Conservation (phyloP, 2,113 vertebrate species). For the Myotis davidii region DNA sequence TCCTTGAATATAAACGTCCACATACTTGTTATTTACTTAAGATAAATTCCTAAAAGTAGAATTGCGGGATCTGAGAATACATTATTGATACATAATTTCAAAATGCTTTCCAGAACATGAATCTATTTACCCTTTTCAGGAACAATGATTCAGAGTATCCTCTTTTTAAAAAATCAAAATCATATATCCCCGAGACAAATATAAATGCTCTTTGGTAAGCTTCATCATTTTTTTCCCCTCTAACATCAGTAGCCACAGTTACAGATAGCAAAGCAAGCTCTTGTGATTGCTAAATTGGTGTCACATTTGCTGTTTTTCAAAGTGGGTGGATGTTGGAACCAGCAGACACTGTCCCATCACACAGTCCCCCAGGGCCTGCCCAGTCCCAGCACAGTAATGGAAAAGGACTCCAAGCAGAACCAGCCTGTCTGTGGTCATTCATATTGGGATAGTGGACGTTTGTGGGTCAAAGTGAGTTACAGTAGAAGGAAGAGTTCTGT, state of each 20-base stretch:
- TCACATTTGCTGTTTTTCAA: neutral
- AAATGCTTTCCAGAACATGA: conserved; percentile 9
- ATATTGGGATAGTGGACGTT: neutral
- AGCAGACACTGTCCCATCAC: neutral
- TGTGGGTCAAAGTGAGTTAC: neutral
- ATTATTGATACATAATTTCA: neutral
- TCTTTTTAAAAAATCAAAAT: neutral
- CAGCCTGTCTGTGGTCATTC: neutral
- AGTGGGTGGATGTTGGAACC: neutral
- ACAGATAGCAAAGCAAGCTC: neutral
- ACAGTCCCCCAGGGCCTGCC: neutral
- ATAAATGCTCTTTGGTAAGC: neutral
- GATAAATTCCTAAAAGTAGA: conserved; percentile 17
- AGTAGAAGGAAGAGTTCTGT: neutral
- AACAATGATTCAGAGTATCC: neutral
- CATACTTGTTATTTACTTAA: conserved; percentile 14
- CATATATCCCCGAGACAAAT: neutral
- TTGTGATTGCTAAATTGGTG: neutral
- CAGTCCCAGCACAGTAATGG: neutral
- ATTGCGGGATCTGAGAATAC: neutral
- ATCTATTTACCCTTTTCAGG: neutral
- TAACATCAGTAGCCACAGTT: neutral
- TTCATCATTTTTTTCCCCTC: neutral
- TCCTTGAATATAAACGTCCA: conserved; percentile 23
- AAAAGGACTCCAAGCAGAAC: neutral